A percentile compares a stretch with the other conserved stretches of the same genome.
These are phyloP conservation scores for Eriosoma lanigerum DNA, from an alignment of 1,140 invertebrate species.

Conservation along the genomic window DNA sequence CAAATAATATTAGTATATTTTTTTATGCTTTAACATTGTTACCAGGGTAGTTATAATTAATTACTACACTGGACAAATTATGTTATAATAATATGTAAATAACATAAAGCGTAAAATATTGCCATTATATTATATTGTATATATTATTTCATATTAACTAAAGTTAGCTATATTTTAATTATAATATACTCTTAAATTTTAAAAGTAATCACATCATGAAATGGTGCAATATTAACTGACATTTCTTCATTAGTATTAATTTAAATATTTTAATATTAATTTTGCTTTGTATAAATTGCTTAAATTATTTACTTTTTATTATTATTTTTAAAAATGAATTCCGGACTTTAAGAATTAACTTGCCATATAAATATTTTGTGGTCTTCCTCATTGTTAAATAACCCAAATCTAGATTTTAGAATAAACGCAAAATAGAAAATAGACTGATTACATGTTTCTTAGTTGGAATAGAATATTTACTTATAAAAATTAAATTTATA, in stretches of 20 bases:
- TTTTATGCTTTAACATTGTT: conserved; percentile 47
- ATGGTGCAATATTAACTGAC: conserved; percentile 48
- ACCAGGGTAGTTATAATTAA: conserved; percentile 27
- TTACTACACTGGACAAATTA: conserved; percentile 30
- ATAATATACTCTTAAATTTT: background rate
- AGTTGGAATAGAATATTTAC: conserved; percentile 39
- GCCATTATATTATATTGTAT: conserved; percentile 43
- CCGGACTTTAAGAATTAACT: conserved; percentile 20
- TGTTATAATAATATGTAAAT: conserved; percentile 49
- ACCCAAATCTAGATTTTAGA: conserved; percentile 21
- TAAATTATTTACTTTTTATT: conserved; percentile 19
- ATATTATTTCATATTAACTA: conserved; percentile 39
- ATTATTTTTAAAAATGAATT: conserved; percentile 12
- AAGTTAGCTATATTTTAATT: conserved; percentile 3
- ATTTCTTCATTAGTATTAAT: conserved; percentile 31
- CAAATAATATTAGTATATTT: conserved; percentile 46
- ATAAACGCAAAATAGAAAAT: conserved; percentile 41
- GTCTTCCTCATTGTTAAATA: conserved; percentile 25
- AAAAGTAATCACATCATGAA: conserved; percentile 41
- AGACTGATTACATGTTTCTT: conserved; percentile 48
- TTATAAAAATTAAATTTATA: background rate
- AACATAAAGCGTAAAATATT: conserved; percentile 22
- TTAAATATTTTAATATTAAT: conserved; percentile 26
- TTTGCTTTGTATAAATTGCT: conserved; percentile 46
- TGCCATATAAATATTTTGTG: conserved; percentile 43